phyloP scores from a whole-genome alignment of 2,113 vertebrate species.

The Corythoichthys haematopterus region DNA sequence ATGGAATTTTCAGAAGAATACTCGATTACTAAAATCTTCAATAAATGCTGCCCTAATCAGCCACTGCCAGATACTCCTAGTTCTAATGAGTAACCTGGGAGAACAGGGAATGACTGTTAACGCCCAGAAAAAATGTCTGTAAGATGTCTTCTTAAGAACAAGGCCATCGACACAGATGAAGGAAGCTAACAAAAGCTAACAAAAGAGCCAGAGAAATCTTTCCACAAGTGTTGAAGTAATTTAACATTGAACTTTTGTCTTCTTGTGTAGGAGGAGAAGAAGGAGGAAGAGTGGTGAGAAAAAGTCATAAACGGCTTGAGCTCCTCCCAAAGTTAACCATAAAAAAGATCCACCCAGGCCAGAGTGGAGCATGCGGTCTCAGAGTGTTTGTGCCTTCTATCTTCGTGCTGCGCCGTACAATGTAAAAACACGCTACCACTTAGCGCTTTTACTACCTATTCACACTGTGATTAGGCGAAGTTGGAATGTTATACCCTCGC shows the following conservation, averaged over 20 bases:
- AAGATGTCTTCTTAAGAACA: background rate
- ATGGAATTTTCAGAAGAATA: no score
- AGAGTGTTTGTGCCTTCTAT: background rate
- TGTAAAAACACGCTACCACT: background rate
- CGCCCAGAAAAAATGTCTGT: no score
- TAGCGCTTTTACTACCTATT: background rate
- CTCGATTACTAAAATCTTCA: no score
- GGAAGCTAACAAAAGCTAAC: background rate
- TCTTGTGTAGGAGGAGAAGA: background rate
- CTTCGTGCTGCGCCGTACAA: background rate
- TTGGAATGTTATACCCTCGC: background rate
- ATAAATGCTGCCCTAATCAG: no score
- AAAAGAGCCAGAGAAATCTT: background rate
- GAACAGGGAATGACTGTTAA: no score
- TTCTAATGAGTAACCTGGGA: no score
- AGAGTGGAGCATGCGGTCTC: background rate
- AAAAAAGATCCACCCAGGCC: conserved; percentile 1
- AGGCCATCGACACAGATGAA: background rate
- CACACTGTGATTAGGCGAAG: background rate
- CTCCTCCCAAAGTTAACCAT: conserved; percentile 1
- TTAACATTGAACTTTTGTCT: background rate
- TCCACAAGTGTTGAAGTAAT: background rate
- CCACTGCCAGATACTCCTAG: no score
- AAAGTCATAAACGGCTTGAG: background rate
- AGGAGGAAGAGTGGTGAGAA: background rate